phyloP scores from a whole-genome alignment of 1,140 invertebrate genomes.

The Eciton burchellii region DNA sequence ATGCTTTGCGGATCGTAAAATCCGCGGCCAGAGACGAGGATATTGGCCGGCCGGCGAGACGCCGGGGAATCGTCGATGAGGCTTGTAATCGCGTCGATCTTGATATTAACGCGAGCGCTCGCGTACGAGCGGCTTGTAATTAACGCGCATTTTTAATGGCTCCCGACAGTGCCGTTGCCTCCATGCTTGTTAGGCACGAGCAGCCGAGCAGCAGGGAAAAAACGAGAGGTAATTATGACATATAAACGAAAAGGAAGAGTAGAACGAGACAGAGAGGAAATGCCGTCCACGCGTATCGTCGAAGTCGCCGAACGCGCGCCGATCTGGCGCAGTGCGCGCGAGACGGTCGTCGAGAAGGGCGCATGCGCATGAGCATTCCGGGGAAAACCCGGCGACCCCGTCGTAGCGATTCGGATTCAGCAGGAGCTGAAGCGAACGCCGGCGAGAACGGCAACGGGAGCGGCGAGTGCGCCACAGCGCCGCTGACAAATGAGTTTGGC shows the following conservation, averaged over 20 bases:
- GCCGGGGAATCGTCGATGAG: constrained; percentile 11
- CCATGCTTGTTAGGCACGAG: no score
- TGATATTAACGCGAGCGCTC: constrained; percentile 18
- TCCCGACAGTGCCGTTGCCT: no score
- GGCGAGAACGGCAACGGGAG: not conserved
- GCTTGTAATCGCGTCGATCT: constrained; percentile 25
- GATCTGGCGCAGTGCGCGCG: not conserved
- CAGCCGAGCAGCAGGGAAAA: no score
- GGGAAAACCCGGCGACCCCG: constrained; percentile 31
- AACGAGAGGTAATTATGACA: no score
- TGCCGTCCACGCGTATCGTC: not conserved
- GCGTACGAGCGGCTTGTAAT: not conserved
- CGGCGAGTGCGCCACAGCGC: constrained; percentile 7
- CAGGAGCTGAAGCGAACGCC: not conserved
- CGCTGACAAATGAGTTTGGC: constrained; percentile 65
- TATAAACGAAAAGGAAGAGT: no score
- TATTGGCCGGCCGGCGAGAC: constrained; percentile 23
- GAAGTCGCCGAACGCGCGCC: no score
- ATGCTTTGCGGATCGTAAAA: constrained; percentile 58
- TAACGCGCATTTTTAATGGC: not conserved
- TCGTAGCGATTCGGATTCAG: constrained; percentile 42
- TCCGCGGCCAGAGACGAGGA: constrained; percentile 16
- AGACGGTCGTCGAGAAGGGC: not conserved
- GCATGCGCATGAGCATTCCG: not conserved
- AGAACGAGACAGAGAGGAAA: not conserved